Percentiles rank a stretch among this genome's conserved stretches.
Conservation (phyloP, 2,888 invertebrate genomes). For the Allophyes oxyacanthae region DNA sequence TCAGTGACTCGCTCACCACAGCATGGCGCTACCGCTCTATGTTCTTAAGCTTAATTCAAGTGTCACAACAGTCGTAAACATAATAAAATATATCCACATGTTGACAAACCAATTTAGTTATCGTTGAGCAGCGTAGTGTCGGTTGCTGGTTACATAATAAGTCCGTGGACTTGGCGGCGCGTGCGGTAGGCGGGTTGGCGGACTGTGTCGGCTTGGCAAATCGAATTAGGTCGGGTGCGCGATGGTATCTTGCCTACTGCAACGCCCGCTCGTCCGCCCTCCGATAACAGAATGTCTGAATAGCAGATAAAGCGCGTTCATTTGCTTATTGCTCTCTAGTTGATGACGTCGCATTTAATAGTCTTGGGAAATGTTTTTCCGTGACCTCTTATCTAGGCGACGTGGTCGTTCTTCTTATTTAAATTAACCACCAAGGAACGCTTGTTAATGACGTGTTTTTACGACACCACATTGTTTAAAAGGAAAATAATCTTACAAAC, state of each 20-base stretch:
- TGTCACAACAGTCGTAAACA: conserved; percentile 19
- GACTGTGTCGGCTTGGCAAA: conserved; percentile 66
- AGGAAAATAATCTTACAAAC: conserved; percentile 29
- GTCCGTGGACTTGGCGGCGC: conserved; percentile 54
- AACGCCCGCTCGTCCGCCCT: conserved; percentile 67
- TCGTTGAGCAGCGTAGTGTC: conserved; percentile 21
- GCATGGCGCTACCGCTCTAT: conserved; percentile 31
- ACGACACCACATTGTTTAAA: conserved; percentile 38
- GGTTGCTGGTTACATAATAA: conserved; percentile 42
- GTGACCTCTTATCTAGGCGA: conserved; percentile 74
- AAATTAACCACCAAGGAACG: conserved; percentile 68
- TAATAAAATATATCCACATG: conserved; percentile 34
- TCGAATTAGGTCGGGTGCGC: conserved; percentile 83
- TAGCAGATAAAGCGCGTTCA: conserved; percentile 75
- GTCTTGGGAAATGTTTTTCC: conserved; percentile 74
- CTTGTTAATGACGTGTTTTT: conserved; percentile 61
- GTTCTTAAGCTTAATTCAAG: conserved; percentile 29
- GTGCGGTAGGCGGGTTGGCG: conserved; percentile 59
- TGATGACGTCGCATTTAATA: conserved; percentile 76
- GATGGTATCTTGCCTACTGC: conserved; percentile 78
- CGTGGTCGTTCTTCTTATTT: conserved; percentile 61
- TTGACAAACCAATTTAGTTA: conserved; percentile 42
- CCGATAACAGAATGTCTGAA: conserved; percentile 77
- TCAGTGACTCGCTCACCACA: conserved; percentile 35
- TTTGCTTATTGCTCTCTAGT: conserved; percentile 81